Evolutionary conservation across 1,140 invertebrate genomes (phyloP), one percentile per base, ranked within the genome.

Genomic region (Himalopsyche phryganea): DNA sequence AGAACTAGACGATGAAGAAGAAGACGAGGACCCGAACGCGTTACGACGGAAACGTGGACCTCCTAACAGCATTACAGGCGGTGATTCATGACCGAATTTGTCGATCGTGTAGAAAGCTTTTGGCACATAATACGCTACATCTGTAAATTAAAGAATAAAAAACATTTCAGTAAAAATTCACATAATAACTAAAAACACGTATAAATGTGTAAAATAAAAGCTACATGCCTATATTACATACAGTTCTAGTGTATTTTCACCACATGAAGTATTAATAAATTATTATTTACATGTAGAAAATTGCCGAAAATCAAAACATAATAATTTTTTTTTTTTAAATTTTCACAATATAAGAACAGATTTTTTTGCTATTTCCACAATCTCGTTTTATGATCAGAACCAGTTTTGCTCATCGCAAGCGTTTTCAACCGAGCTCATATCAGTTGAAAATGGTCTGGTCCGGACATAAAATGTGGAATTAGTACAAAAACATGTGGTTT

Each of bases 21-120:
- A 35, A 2, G 44, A 33, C 1, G 44, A 14, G 4, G 32, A 13
- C 0, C 44, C 19, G 32, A 50, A 40, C 6, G 57, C 51, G 32
- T 44, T 51, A 28, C 64, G 49, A 11, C 44, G 38, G 14, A 44
- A 19, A 35, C 58, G 40, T n/a, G 32, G 36, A 1, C 36, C 38
- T n/a, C 61, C 58, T n/a, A 56, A 13, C 36, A 63, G 40, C 19
- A 49, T 32, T 4, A 66, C 65, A n/a, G 55, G 52, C 23, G 45
- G 48, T n/a, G 65, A 66, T 49, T 51, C 47, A 7, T 60, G 52
- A 7, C 65, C 65, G 15, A 49, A 58, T 23, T 50, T 50, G 49
- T 66, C 57, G 17, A 66, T 66, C 17, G 58, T 52, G 38, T 63
- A 66, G 46, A 63, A 66, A 9, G 61, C 54, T 28, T 61, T 66